A percentile compares a stretch with the other conserved stretches of the same genome.
These are phyloP conservation scores for Notodonta dromedarius DNA, from an alignment of 2,888 invertebrate species.

Conservation along the genomic window DNA sequence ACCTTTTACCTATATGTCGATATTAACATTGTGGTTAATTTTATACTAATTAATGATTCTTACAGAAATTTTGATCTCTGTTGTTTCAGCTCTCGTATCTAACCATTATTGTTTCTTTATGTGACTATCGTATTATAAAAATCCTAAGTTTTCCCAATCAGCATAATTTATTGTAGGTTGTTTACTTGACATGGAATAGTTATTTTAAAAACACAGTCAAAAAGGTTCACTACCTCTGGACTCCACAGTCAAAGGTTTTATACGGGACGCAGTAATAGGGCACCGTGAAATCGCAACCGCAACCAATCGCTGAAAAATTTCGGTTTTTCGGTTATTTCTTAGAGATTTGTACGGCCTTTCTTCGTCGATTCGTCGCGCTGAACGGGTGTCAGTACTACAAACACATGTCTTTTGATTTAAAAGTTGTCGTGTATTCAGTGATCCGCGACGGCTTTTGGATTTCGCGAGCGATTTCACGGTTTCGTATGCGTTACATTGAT, in stretches of 20 bases:
- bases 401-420: slow-evolving; percentile 81
- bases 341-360: slow-evolving; percentile 84
- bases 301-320: slow-evolving; percentile 84
- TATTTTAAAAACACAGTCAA: background rate
- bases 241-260: slow-evolving; percentile 37
- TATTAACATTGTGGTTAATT: too few relatives aligned
- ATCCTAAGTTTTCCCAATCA: too few relatives aligned
- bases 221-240: slow-evolving; percentile 21
- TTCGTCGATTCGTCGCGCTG: slow-evolving; percentile 78
- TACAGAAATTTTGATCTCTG: background rate
- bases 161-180: too few relatives aligned
- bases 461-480: slow-evolving; percentile 80
- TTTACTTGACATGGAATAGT: too few relatives aligned
- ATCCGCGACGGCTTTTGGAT: slow-evolving; percentile 77
- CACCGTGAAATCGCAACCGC: slow-evolving; percentile 78
- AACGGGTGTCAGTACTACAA: slow-evolving; percentile 82
- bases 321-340: slow-evolving; percentile 85
- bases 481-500: slow-evolving; percentile 80
- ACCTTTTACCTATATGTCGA: too few relatives aligned
- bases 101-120: too few relatives aligned
- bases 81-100: too few relatives aligned
- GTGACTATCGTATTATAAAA: too few relatives aligned
- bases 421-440: slow-evolving; percentile 56
- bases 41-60: background rate
- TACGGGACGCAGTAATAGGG: slow-evolving; percentile 69